Base-by-base conservation (phyloP, 2,113 vertebrate genomes). In the Clarias gariepinus region DNA sequence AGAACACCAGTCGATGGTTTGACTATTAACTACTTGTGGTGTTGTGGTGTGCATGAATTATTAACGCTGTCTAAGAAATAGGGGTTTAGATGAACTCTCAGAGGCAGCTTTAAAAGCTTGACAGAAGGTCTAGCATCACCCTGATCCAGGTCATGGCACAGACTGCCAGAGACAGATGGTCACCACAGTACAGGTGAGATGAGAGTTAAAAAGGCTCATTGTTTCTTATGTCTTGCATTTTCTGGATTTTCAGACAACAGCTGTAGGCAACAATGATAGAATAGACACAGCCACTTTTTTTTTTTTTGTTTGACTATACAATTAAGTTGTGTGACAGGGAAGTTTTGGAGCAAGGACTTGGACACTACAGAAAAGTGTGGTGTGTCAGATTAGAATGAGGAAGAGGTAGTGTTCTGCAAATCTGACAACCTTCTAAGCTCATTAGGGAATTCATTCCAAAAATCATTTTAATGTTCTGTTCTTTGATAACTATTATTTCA, bases 101-200 rank as follows among this genome's bases (percentile, higher is more conserved):
- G 4, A 55, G 41, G 64, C n/a, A 68, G 18, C 4, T 33, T 41
- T 4, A 21, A 55, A 78, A n/a, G 23, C 74, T 77, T 16, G 15
- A n/a, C 47, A 52, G 23, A 36, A 76, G 21, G 19, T 36, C 2
- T 36, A 7, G 41, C 18, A 36, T 3, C 21, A 9, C 33, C 69
- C 33, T 41, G 19, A 41, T 21, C 33, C 69, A 73, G 69, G 69
- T 41, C 69, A 41, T 21, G 69, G 69, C 69, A 36, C 69, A 73
- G 69, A 73, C 69, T 73, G 33, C 69, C 69, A 47, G 36, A 47
- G 69, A 73, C 69, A 73, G 69, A 47, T 73, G 69, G 69, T 73
- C 3, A 73, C 33, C 47, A 10, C 33, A 73, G 19, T 73, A 73
- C 69, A 73, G 69, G 36, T 73, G 69, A 23, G 33, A 18, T 23